Evolutionary conservation across 2,113 vertebrate species (phyloP), one percentile per base, ranked within the genome.

Genomic region (Poeciliopsis turrubarensis): DNA sequence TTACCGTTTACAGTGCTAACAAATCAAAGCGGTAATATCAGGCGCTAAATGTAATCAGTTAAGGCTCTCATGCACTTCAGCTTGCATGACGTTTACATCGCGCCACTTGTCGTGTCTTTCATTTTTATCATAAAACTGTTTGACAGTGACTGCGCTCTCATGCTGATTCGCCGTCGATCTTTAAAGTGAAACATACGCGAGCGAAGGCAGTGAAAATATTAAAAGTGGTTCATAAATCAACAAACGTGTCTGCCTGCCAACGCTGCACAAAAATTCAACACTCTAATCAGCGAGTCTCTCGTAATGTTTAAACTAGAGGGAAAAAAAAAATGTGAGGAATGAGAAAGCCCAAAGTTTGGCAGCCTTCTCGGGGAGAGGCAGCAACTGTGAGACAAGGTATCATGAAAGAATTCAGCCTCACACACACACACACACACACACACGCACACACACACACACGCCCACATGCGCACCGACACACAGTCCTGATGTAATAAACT

Each of bases 311-410:
- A 9, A 19, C 47, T 2, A 54, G 22, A 54, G 7, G 14, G 22
- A 9, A 57, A 25, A 9, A 57, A 25, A 57, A n/a, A 57, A 57
- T 57, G 51, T 25, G n/a, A 9, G 51, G 51, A 57, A 62, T 30
- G 29, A 31, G 19, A 31, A 31, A n/a, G 27, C 4, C 80, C 34
- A 74, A 80, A 76, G 8, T 65, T 12, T 77, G 63, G 71, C 5
- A 66, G 44, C n/a, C 0, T 10, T 44, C 39, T 65, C 39, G 22
- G 47, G 71, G 76, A 73, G 32, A 78, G 60, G 68, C 41, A 75
- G 66, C 22, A 25, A 54, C 31, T n/a, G 44, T 8, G 2, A 10
- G 29, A 63, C 3, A 31, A 22, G 14, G 15, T 63, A 0, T 31
- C 30, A 30, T 63, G 17, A 17, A 63, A 63, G 29, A 63, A 8